These are phyloP conservation scores for Menidia beryllina DNA, from an alignment of 2,113 vertebrate genomes.

Conservation along the genomic window DNA sequence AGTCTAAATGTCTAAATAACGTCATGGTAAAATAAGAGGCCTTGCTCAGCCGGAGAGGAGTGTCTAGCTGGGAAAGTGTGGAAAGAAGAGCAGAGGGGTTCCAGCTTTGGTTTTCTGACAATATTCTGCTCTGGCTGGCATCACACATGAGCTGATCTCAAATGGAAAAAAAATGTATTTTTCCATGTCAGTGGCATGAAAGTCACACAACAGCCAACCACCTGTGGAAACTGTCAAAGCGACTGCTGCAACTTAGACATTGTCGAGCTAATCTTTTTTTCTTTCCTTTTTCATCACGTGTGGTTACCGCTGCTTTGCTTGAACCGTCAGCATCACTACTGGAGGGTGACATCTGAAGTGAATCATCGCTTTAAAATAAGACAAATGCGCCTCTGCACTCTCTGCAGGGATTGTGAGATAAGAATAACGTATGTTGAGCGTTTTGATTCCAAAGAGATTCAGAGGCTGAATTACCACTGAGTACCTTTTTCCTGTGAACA, in stretches of 20 bases:
- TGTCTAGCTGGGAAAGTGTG: slow-evolving; percentile 12
- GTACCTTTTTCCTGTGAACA: slow-evolving; percentile 37
- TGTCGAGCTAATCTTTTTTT: slow-evolving; percentile 16
- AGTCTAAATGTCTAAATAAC: slow-evolving; percentile 24
- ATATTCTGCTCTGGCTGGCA: slow-evolving; percentile 58
- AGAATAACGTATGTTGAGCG: slow-evolving; percentile 29
- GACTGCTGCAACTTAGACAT: slow-evolving; percentile 17
- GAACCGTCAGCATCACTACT: slow-evolving; percentile 37
- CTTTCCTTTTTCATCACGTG: not conserved
- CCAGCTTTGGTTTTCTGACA: slow-evolving; percentile 44
- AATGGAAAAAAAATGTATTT: slow-evolving; percentile 69
- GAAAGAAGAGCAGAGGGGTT: slow-evolving; percentile 25
- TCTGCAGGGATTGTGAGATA: slow-evolving; percentile 32
- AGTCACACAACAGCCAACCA: slow-evolving; percentile 53
- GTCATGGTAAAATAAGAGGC: slow-evolving; percentile 26
- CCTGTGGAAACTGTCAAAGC: slow-evolving; percentile 55
- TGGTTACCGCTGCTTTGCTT: slow-evolving; percentile 38
- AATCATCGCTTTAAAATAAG: slow-evolving; percentile 63
- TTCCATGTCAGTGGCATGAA: slow-evolving; percentile 62
- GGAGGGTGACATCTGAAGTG: slow-evolving; percentile 53
- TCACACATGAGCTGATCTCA: slow-evolving; percentile 62
- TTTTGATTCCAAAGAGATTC: slow-evolving; percentile 51
- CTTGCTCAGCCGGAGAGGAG: slow-evolving; percentile 4
- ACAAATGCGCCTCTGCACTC: slow-evolving; percentile 33
- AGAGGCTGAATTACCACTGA: slow-evolving; percentile 35